phyloP scores from a whole-genome alignment of 2,113 vertebrate genomes.

The Agapornis roseicollis region DNA sequence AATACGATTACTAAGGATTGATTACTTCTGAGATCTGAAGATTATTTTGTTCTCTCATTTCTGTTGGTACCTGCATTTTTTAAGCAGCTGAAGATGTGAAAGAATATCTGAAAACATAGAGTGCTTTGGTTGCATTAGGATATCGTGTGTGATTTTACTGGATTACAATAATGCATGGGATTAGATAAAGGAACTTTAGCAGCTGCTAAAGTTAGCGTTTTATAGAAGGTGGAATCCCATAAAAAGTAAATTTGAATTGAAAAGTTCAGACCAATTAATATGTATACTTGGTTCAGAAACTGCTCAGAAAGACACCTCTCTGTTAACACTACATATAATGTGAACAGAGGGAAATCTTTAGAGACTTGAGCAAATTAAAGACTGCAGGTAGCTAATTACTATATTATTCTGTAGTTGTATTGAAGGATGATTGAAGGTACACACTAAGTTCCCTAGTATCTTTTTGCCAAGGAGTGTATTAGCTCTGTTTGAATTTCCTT shows the following conservation, averaged over 20 bases:
- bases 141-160: not conserved
- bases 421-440: not conserved
- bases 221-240: not conserved
- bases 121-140: not conserved
- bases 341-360: not conserved
- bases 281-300: not conserved
- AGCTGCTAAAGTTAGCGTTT: not conserved
- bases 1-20: not conserved
- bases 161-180: not conserved
- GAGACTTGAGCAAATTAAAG: not conserved
- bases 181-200: not conserved
- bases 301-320: not conserved
- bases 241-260: not conserved
- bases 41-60: not conserved
- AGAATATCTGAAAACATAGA: not conserved
- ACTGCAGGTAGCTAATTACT: not conserved
- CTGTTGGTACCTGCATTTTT: not conserved
- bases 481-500: not conserved
- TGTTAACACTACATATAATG: not conserved
- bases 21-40: rapidly evolving
- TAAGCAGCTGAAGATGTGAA: not conserved
- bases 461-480: not conserved
- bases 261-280: not conserved
- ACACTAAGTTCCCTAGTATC: not conserved
- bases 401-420: not conserved